These are phyloP conservation scores for Diabrotica virgifera DNA, from an alignment of 1,140 invertebrate genomes.

Conservation along the genomic window DNA sequence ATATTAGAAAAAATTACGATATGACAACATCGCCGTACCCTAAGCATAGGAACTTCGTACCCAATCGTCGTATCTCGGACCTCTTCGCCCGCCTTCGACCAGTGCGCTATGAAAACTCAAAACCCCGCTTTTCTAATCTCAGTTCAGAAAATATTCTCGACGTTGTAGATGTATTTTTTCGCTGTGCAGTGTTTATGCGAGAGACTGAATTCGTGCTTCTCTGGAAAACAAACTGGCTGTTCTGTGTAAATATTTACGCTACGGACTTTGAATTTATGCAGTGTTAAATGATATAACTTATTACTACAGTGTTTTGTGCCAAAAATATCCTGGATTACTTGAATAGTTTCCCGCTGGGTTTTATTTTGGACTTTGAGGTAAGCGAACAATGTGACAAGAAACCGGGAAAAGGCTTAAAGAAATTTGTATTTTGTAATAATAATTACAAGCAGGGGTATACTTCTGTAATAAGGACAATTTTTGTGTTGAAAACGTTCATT, in stretches of 20 bases:
- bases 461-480: no score
- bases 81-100: conserved; percentile 13
- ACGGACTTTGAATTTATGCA: conserved; percentile 23
- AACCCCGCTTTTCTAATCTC: conserved; percentile 5
- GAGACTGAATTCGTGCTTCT: conserved; percentile 24
- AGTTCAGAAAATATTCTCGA: conserved; percentile 10
- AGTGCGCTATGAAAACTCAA: conserved; percentile 20
- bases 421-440: no score
- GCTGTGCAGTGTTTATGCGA: conserved; percentile 5
- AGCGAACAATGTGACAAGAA: not conserved
- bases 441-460: no score
- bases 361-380: not conserved
- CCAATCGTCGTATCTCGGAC: not conserved
- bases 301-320: conserved; percentile 27
- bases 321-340: conserved; percentile 29
- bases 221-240: conserved; percentile 17
- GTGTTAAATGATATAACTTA: conserved; percentile 32
- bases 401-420: no score
- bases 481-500: no score
- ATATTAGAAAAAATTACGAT: not conserved
- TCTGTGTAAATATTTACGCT: conserved; percentile 30
- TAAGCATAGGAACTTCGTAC: not conserved
- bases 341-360: not conserved
- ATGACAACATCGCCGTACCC: not conserved
- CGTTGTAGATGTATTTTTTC: not conserved